Percentiles rank a stretch among this genome's conserved stretches.
Conservation (phyloP, 1,140 invertebrate genomes). For the Apocrypta bakeri region DNA sequence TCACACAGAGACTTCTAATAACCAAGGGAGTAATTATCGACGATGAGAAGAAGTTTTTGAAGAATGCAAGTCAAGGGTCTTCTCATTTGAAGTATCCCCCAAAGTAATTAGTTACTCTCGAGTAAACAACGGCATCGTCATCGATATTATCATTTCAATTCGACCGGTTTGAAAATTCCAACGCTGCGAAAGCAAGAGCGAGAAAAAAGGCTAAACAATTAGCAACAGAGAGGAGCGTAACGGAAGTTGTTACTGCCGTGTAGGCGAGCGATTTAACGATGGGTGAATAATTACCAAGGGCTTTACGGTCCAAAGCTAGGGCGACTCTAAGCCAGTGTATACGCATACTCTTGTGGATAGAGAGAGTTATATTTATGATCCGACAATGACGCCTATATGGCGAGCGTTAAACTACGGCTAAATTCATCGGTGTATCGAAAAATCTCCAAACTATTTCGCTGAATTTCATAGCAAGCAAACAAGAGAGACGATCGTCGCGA, state of each 20-base stretch:
- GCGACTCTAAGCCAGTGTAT: constrained; percentile 54
- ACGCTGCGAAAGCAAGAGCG: background rate
- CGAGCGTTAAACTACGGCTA: constrained; percentile 25
- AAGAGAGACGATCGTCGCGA: too few relatives aligned
- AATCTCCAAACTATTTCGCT: constrained; percentile 19
- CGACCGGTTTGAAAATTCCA: constrained; percentile 2
- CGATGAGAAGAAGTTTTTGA: constrained; percentile 61
- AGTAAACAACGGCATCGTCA: background rate
- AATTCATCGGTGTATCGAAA: background rate
- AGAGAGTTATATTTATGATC: constrained; percentile 63
- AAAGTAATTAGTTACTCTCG: constrained; percentile 12
- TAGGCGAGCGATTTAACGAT: constrained; percentile 71
- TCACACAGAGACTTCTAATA: constrained; percentile 1
- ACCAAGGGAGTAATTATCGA: constrained; percentile 56
- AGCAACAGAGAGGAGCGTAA: constrained; percentile 55
- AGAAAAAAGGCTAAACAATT: constrained; percentile 57
- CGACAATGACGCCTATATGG: constrained; percentile 60
- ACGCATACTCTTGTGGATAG: constrained; percentile 53
- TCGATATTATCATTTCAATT: background rate
- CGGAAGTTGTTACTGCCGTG: constrained; percentile 66
- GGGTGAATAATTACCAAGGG: constrained; percentile 71
- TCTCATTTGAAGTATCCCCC: background rate
- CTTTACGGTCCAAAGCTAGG: constrained; percentile 66
- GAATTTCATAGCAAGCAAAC: too few relatives aligned
- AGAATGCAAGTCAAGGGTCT: constrained; percentile 56